Evolutionary conservation across 2,113 vertebrate genomes (phyloP).

Genomic region (Sterna hirundo): DNA sequence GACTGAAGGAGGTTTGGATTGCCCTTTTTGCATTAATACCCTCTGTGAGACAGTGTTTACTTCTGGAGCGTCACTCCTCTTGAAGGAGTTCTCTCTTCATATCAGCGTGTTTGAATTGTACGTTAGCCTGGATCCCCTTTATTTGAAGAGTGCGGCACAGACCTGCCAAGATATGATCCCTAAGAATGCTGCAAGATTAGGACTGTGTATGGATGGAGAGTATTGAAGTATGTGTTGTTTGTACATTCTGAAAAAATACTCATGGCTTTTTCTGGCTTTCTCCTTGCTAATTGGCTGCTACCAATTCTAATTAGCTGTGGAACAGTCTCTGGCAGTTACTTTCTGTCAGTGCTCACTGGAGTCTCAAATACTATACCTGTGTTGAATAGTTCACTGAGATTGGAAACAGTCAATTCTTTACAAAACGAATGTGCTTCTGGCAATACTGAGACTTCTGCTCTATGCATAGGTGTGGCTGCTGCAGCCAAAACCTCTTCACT

Average conservation of each 20-base stretch:
- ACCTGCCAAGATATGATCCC: background rate
- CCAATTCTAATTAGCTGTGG: background rate
- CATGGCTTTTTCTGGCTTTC: background rate
- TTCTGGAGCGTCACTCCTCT: background rate
- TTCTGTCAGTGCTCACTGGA: background rate
- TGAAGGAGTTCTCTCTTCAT: background rate
- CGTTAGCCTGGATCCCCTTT: background rate
- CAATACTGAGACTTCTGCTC: background rate
- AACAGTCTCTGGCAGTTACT: conserved; percentile 4
- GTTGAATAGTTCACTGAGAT: background rate
- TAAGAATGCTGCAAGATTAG: background rate
- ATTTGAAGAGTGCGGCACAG: background rate
- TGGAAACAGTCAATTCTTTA: background rate
- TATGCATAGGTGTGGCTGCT: background rate
- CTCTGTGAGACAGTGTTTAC: background rate
- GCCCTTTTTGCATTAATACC: background rate
- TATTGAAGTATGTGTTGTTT: background rate
- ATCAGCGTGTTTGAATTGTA: background rate
- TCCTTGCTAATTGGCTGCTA: background rate
- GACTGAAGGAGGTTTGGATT: background rate
- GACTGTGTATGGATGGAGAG: background rate
- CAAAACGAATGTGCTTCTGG: background rate
- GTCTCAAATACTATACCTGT: background rate
- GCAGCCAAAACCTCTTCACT: conserved; percentile 13
- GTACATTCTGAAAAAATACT: background rate